Percentiles rank a stretch among this genome's conserved stretches.
Evolutionary conservation across 1,140 invertebrate genomes (phyloP).

Genomic region (Aplysia californica): DNA sequence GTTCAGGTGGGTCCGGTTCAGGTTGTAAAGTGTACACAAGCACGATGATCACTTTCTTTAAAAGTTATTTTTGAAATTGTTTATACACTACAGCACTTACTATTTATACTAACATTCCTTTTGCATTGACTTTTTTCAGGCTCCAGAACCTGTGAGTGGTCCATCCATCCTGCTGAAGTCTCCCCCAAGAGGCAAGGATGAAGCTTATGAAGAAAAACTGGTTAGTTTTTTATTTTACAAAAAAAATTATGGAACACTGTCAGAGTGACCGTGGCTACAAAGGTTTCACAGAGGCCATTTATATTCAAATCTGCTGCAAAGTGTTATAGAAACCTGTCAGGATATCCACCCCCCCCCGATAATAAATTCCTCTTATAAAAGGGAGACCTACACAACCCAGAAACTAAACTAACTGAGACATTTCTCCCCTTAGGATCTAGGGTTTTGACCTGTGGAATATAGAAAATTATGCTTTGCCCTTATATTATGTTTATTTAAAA

Average conservation of each 20-base stretch:
- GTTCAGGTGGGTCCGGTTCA: neutral
- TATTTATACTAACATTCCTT: neutral
- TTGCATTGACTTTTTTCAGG: constrained; percentile 26
- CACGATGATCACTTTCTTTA: neutral
- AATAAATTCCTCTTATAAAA: neutral
- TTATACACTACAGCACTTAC: neutral
- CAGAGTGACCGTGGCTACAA: neutral
- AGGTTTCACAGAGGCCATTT: neutral
- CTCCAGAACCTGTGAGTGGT: constrained; percentile 36
- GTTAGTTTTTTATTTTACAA: constrained; percentile 37
- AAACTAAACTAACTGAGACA: neutral
- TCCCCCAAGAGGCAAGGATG: constrained; percentile 55
- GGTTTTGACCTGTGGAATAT: no score
- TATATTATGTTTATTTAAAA: no score
- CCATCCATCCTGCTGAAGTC: constrained; percentile 54
- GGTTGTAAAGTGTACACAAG: neutral
- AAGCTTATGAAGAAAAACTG: constrained; percentile 60
- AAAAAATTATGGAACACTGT: neutral
- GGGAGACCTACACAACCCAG: no score
- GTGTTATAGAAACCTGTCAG: no score
- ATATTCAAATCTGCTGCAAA: neutral
- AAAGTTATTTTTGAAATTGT: neutral
- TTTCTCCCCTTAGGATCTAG: no score
- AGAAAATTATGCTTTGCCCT: no score
- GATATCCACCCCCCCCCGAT: no score